Evolutionary conservation across 2,888 invertebrate species (phyloP), one percentile per base, ranked within the genome.

Genomic region (Pocota personata): DNA sequence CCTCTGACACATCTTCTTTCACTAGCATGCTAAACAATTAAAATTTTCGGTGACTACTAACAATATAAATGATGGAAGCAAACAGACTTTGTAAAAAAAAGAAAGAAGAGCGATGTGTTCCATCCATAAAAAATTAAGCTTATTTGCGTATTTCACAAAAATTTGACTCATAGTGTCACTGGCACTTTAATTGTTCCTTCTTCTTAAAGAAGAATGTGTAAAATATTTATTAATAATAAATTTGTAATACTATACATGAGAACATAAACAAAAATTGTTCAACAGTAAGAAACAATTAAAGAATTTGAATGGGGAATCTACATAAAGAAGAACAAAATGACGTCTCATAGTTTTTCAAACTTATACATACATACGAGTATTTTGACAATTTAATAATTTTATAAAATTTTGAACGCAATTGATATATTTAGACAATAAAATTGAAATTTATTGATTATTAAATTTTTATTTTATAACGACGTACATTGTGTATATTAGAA

Each of bases 111-210:
- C n/a, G n/a, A 24, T 32, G 12, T 2, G 8, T 24, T 3, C 27
- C n/a, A 24, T 30, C 27, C n/a, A 55, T 35, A 35, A 30, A 30
- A 30, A 50, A 14, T 27, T 52, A 14, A 52, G 2, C 3, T 58
- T 21, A 21, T 58, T 58, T 60, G 24, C 27, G 24, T 40, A 40
- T 40, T 10, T 1, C 10, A 8, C 7, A 35, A 12, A 21, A 43
- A 27, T 14, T 46, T 43, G 19, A 35, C 14, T 46, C 46, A 60
- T n/a, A 62, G 62, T 64, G 62, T 64, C 48, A 66, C 21, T 48
- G 66, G 50, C 66, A 62, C 43, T 62, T 62, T 62, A 62, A 62
- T 62, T 43, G 62, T 27, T 2, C 16, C 10, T 24, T 40, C 60
- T 62, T n/a, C 43, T 27, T 6, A 19, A 62, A 27, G 2, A 10